These are phyloP conservation scores for Wiebesia pumilae DNA, from an alignment of 1,140 invertebrate genomes.

Conservation along the genomic window DNA sequence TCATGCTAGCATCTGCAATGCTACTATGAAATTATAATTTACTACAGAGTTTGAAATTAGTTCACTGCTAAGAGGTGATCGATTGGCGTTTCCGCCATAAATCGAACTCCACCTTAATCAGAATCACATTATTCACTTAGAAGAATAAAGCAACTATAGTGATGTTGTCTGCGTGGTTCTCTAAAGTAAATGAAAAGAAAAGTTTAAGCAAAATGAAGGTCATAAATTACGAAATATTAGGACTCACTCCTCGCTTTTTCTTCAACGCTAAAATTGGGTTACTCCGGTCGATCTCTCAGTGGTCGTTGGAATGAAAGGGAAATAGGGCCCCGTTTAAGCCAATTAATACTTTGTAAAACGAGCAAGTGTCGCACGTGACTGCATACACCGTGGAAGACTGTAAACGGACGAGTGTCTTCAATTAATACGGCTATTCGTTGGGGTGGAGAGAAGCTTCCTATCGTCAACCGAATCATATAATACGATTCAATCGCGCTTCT, in stretches of 20 bases:
- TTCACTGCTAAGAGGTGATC: not conserved
- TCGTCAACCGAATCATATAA: not conserved
- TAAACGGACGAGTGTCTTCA: not conserved
- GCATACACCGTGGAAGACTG: not conserved
- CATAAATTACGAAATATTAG: not conserved
- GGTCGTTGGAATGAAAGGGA: not conserved
- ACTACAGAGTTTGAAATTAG: not conserved
- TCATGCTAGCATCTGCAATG: too few species aligned
- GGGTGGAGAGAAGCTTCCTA: not conserved
- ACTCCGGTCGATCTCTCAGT: not conserved
- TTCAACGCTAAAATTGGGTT: not conserved
- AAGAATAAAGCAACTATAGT: too few species aligned
- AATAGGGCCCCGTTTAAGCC: not conserved
- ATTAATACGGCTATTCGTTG: not conserved
- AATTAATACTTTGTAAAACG: not conserved
- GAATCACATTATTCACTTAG: not conserved
- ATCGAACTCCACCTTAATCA: not conserved
- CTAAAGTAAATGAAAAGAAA: not conserved
- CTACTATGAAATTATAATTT: too few species aligned
- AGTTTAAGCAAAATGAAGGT: not conserved
- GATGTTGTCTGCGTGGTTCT: not conserved
- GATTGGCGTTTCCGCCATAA: not conserved
- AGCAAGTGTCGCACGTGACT: not conserved
- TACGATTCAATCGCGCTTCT: not conserved
- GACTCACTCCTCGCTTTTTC: not conserved